Evolutionary conservation across 1,140 invertebrate species (phyloP).

Genomic region (Asbolus verrucosus): DNA sequence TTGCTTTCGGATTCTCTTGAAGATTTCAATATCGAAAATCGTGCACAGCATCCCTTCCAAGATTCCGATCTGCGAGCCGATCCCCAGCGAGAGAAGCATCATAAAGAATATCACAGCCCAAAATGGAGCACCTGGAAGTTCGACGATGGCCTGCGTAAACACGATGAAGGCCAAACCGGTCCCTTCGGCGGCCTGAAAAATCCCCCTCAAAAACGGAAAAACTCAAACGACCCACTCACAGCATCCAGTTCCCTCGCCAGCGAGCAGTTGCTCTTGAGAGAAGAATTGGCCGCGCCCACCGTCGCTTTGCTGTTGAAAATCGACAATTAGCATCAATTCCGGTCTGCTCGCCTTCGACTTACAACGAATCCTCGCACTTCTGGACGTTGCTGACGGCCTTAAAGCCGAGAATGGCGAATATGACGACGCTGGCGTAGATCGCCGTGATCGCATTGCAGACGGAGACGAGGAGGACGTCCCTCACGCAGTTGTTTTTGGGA

Average conservation of each 20-base stretch:
- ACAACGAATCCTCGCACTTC: slow-evolving; percentile 67
- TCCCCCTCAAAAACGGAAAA: slow-evolving; percentile 13
- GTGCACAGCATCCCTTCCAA: slow-evolving; percentile 94
- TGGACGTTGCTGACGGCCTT: slow-evolving; percentile 86
- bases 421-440: slow-evolving; percentile 93
- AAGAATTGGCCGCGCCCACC: no score
- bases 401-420: slow-evolving; percentile 90
- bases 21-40: slow-evolving; percentile 91
- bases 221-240: slow-evolving; percentile 68
- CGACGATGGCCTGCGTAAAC: slow-evolving; percentile 92
- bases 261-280: slow-evolving; percentile 74
- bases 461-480: slow-evolving; percentile 91
- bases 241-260: slow-evolving; percentile 78
- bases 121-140: slow-evolving; percentile 89
- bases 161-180: slow-evolving; percentile 93
- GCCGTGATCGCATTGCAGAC: slow-evolving; percentile 92
- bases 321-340: no score
- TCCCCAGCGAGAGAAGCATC: slow-evolving; percentile 89
- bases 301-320: slow-evolving; percentile 37
- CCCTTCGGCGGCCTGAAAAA: slow-evolving; percentile 85
- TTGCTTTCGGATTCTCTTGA: slow-evolving; percentile 88
- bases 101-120: slow-evolving; percentile 95
- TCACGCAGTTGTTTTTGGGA: slow-evolving; percentile 89
- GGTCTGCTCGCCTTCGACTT: no score
- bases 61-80: slow-evolving; percentile 93